Base-by-base conservation (phyloP, 2,888 invertebrate species). In the Carcina quercana region DNA sequence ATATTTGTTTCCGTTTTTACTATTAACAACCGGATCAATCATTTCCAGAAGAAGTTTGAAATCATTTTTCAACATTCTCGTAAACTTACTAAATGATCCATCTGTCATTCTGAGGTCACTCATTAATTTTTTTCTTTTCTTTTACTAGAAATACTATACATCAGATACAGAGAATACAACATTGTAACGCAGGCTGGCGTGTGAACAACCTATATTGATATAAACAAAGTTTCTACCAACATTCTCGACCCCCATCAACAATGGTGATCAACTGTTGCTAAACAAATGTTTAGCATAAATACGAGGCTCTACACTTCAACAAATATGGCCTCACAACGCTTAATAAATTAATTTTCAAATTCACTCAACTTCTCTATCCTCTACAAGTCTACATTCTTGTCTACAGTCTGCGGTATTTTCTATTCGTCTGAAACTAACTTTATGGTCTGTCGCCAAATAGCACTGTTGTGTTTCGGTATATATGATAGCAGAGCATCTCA, bases 71-170 rank as follows among this genome's bases (percentile, higher is more conserved):
- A 40, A 29, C 20, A 50, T 45, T 43, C 42, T 41, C 33, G 43
- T 43, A 41, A 45, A 48, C 38, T 45, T 49, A 40, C 13, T 15
- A 44, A 46, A 46, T 38, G 43, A 46, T 35, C 42, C 45, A 44
- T 44, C 40, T 34, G 14, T 27, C 39, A 41, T 39, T 43, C 35
- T 40, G 36, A 43, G 40, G 32, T 43, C 43, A 44, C 40, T 44
- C 38, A 43, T 41, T 39, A 44, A 42, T 44, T 41, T 42, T 45
- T 28, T 41, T 40, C 39, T 37, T 42, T 40, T 43, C 43, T 41
- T 39, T 35, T 34, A 35, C 34, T 36, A 34, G 34, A 39, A 39
- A 40, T 21, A 22, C 26, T 38, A 29, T 31, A 34, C 29, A 30
- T 30, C 25, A 26, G 20, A 34, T 34, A 34, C 34, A 30, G 29